Conservation (phyloP, 2,113 vertebrate species). For the Alligator sinensis region DNA sequence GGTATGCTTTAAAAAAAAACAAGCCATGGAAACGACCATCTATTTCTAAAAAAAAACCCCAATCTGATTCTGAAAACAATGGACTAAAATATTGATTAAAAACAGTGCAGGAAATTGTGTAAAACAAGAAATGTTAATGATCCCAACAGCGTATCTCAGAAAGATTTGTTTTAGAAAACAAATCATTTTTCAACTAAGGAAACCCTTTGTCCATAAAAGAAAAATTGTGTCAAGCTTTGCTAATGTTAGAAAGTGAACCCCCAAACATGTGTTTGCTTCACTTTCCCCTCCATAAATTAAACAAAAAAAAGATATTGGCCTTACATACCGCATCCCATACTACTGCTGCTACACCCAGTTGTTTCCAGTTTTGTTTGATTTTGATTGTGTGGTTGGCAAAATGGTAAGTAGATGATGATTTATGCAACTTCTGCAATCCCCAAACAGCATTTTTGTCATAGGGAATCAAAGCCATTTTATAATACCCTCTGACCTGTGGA, state of each 20-base stretch:
- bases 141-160: neutral
- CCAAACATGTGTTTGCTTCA: no score
- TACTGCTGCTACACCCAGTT: conserved; percentile 92
- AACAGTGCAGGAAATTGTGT: neutral
- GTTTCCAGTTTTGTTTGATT: conserved; percentile 91
- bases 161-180: neutral
- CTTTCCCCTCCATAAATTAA: neutral
- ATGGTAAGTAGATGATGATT: conserved; percentile 79
- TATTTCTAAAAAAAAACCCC: no score
- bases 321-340: conserved; percentile 94
- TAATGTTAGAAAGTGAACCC: no score
- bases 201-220: neutral
- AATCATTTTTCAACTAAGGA: neutral
- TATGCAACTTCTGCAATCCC: conserved; percentile 86
- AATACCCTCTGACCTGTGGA: neutral
- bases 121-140: neutral
- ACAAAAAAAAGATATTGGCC: no score
- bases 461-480: conserved; percentile 90
- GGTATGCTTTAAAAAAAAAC: neutral
- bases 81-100: neutral
- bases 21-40: neutral
- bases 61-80: neutral
- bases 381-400: conserved; percentile 85
- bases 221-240: neutral
- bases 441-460: conserved; percentile 79